Conservation (phyloP, 2,888 invertebrate genomes). For the Argyresthia albistria region DNA sequence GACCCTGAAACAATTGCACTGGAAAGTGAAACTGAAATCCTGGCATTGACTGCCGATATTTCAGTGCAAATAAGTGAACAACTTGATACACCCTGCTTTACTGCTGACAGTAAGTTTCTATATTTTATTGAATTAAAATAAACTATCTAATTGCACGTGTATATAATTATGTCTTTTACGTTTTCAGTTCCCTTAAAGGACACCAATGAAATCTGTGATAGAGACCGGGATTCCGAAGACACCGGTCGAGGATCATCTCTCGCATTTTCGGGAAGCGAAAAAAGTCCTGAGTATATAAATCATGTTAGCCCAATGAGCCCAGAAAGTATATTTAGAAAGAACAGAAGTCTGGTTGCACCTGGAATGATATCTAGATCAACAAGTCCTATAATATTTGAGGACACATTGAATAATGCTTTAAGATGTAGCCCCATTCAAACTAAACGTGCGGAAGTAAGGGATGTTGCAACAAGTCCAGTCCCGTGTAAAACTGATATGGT, state of each 20-base stretch:
- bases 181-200: slow-evolving; percentile 1
- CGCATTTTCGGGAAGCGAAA: slow-evolving; percentile 35
- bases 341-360: background rate
- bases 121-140: too few relatives aligned
- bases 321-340: background rate
- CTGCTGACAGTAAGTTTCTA: too few relatives aligned
- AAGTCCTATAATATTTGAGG: background rate
- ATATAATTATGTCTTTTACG: too few relatives aligned
- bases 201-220: slow-evolving; percentile 21
- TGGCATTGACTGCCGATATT: too few relatives aligned
- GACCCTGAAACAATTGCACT: too few relatives aligned
- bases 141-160: too few relatives aligned
- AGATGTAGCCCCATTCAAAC: background rate
- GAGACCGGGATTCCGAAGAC: slow-evolving; percentile 32
- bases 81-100: too few relatives aligned
- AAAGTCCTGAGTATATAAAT: slow-evolving; percentile 41
- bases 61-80: too few relatives aligned
- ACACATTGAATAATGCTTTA: background rate
- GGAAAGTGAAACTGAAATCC: too few relatives aligned
- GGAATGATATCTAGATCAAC: background rate
- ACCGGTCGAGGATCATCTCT: slow-evolving; percentile 56
- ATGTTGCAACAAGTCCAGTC: slow-evolving; percentile 17
- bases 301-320: slow-evolving; percentile 16
- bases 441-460: slow-evolving; percentile 5
- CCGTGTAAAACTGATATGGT: too few relatives aligned